A percentile compares a stretch with the other conserved stretches of the same genome.
phyloP scores from a whole-genome alignment of 2,888 invertebrate species.

The Anarsia innoxiella region DNA sequence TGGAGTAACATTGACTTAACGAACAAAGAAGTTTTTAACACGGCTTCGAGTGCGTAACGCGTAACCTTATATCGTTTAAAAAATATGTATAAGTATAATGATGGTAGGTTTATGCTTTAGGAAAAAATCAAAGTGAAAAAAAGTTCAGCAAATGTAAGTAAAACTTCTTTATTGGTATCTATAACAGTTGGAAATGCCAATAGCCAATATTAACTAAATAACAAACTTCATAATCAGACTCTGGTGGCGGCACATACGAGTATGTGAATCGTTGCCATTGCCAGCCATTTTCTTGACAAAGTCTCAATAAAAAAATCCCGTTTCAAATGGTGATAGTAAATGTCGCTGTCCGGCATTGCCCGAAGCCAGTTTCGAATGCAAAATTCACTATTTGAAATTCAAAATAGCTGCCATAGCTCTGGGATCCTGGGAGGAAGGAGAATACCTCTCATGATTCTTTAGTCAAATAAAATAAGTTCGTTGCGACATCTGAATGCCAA shows the following conservation, averaged over 20 bases:
- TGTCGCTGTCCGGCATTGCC: constrained; percentile 37
- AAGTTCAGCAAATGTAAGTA: too few species aligned
- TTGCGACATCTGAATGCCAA: constrained; percentile 51
- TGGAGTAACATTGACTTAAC: constrained; percentile 27
- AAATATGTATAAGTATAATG: too few species aligned
- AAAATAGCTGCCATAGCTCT: constrained; percentile 54
- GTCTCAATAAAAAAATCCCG: constrained; percentile 14
- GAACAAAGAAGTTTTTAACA: constrained; percentile 24
- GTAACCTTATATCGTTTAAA: too few species aligned
- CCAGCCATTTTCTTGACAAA: constrained; percentile 8
- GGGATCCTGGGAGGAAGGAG: constrained; percentile 33
- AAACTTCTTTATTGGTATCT: too few species aligned
- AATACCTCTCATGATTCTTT: constrained; percentile 54
- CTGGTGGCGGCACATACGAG: too few species aligned
- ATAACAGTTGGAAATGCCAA: too few species aligned
- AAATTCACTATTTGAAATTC: constrained; percentile 70
- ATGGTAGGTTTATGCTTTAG: too few species aligned
- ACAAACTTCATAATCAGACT: too few species aligned
- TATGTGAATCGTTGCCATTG: too few species aligned
- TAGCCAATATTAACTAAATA: too few species aligned
- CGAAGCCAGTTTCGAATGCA: constrained; percentile 63
- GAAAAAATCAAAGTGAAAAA: too few species aligned
- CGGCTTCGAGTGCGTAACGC: too few species aligned
- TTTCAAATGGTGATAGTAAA: constrained; percentile 28
- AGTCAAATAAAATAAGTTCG: constrained; percentile 54